These are phyloP conservation scores for Drosophila pullipes DNA, from an alignment of 2,888 invertebrate genomes.

Conservation along the genomic window DNA sequence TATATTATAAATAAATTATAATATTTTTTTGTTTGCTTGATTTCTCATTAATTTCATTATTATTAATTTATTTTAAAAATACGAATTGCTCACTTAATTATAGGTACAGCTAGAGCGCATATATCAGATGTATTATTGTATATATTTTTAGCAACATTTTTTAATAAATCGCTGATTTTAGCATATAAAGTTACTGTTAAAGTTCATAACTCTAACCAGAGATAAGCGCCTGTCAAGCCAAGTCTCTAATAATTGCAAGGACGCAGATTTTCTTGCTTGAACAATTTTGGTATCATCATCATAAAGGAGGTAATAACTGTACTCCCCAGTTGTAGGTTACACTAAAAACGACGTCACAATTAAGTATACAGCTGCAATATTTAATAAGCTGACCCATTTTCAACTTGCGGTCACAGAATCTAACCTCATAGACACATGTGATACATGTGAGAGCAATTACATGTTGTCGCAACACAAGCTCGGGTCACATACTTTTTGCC, in stretches of 20 bases:
- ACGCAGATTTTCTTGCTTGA: not conserved
- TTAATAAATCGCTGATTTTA: not conserved
- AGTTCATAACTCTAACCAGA: not conserved
- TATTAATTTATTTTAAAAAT: not conserved
- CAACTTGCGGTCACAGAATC: too few species aligned
- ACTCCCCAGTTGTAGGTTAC: too few species aligned
- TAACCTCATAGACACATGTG: too few species aligned
- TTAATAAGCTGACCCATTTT: too few species aligned
- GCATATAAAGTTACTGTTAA: not conserved
- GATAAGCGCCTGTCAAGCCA: not conserved
- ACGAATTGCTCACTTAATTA: not conserved
- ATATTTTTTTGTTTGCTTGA: not conserved
- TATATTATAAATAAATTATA: not conserved
- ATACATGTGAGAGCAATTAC: too few species aligned
- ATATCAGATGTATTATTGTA: not conserved
- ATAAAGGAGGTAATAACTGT: too few species aligned
- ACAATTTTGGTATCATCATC: conserved; percentile 7
- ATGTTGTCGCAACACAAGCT: too few species aligned
- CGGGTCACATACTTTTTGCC: too few species aligned
- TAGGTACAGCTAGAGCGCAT: not conserved
- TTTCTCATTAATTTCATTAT: not conserved
- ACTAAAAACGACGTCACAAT: too few species aligned
- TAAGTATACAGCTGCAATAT: too few species aligned
- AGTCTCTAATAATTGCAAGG: not conserved
- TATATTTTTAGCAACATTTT: not conserved